A percentile compares a stretch with the other conserved stretches of the same genome.
phyloP scores from a whole-genome alignment of 2,113 vertebrate species.

The Psittacara wagleri region DNA sequence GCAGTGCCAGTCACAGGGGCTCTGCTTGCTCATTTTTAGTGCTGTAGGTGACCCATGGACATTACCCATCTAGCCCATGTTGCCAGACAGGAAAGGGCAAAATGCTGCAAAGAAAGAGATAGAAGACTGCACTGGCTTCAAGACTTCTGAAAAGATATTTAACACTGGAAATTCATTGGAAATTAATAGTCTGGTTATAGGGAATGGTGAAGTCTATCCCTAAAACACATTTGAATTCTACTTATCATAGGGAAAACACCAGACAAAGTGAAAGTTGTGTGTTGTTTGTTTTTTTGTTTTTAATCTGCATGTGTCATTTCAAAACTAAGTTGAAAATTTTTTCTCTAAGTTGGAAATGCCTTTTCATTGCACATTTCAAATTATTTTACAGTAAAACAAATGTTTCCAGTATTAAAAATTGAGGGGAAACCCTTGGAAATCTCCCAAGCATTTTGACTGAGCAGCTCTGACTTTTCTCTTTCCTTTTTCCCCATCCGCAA shows the following conservation, averaged over 20 bases:
- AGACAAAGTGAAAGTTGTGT: not conserved
- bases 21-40: not conserved
- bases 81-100: not conserved
- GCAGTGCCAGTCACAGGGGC: not conserved
- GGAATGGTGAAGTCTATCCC: not conserved
- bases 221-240: not conserved
- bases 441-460: not conserved
- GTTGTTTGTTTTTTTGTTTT: not conserved
- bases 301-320: not conserved
- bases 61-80: not conserved
- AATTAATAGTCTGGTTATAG: not conserved
- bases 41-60: not conserved
- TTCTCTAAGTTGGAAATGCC: not conserved
- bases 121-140: not conserved
- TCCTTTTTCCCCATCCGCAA: not conserved
- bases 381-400: constrained; percentile 1
- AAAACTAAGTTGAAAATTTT: constrained; percentile 8
- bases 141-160: not conserved
- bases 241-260: not conserved
- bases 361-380: not conserved
- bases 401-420: not conserved
- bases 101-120: not conserved
- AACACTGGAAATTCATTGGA: not conserved
- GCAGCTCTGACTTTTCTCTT: not conserved
- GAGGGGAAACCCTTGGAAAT: constrained; percentile 7